Evolutionary conservation across 2,888 invertebrate species (phyloP).

Genomic region (Amaurobius ferox): DNA sequence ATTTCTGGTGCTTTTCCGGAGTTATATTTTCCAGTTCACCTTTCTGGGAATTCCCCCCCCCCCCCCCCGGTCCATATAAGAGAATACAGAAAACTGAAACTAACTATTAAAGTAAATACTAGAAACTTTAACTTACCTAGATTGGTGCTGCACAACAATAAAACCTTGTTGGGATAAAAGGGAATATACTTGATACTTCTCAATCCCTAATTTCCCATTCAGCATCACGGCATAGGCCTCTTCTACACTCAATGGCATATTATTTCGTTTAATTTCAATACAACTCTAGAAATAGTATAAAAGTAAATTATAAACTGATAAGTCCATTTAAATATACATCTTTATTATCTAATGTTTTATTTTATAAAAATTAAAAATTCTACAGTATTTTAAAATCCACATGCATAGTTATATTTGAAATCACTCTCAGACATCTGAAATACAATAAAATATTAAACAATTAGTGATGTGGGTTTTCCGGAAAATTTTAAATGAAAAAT

Average conservation of each 20-base stretch:
- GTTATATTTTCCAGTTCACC: neutral
- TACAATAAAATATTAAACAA: too few relatives aligned
- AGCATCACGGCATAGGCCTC: conserved; percentile 52
- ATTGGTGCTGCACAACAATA: conserved; percentile 57
- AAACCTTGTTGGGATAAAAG: conserved; percentile 46
- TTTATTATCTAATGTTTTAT: too few relatives aligned
- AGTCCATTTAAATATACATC: too few relatives aligned
- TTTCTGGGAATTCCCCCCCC: neutral
- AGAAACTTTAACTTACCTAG: conserved; percentile 28
- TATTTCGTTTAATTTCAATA: conserved; percentile 39
- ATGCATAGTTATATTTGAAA: too few relatives aligned
- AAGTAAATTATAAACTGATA: too few relatives aligned
- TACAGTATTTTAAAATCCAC: too few relatives aligned
- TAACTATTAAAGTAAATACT: too few relatives aligned
- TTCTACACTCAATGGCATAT: conserved; percentile 50
- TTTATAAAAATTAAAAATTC: too few relatives aligned
- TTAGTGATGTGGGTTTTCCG: too few relatives aligned
- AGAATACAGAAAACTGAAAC: too few relatives aligned
- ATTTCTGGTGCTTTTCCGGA: neutral
- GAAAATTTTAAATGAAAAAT: too few relatives aligned
- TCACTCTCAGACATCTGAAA: too few relatives aligned
- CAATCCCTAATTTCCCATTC: conserved; percentile 18
- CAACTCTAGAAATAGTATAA: conserved; percentile 25
- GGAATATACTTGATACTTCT: conserved; percentile 63
- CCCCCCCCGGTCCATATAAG: neutral